Evolutionary conservation across 2,113 vertebrate species (phyloP), one percentile per base, ranked within the genome.

Genomic region (Phrynosoma platyrhinos): DNA sequence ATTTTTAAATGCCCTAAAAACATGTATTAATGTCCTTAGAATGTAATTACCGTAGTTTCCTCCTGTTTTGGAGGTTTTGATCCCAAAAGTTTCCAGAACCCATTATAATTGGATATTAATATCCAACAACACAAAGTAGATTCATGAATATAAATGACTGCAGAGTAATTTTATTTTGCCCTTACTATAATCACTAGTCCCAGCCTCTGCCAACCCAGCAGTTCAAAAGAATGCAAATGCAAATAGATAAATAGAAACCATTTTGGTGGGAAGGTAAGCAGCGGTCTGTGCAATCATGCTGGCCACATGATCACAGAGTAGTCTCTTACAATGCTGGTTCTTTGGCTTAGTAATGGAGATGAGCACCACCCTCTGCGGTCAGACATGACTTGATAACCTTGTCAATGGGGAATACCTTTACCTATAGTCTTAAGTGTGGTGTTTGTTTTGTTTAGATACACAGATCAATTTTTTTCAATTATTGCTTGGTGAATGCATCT

Each of bases 41-140:
- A 5, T 76, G 64, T 82, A 82, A 52, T 87, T 82, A 82, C 36
- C 1, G 20, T 52, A n/a, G n/a, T 64, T 79, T 55, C 20, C 20
- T 85, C 4, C 62, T 64, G 2, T 75, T 87, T n/a, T n/a, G n/a
- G n/a, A n/a, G n/a, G n/a, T n/a, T n/a, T 76, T 82, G 18, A 23
- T 66, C 30, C 30, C 20, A 76, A 23, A 82, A 82, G 72, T 64
- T 32, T 52, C 71, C 55, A 66, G 58, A 82, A 82, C 64, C 58
- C 80, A 83, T 68, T 82, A 30, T 53, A 32, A 52, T 80, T 82
- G 20, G 71, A 25, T 88, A 83, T 77, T 88, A 68, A 88, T 36
- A 21, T 9, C 76, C 14, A 87, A 87, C 13, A 58, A 18, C 64
- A 69, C 71, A 64, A 75, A 81, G 18, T 40, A 23, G 62, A 82